Base-by-base conservation (phyloP, 2,797 vertebrate genomes). In the Bradypus variegatus region DNA sequence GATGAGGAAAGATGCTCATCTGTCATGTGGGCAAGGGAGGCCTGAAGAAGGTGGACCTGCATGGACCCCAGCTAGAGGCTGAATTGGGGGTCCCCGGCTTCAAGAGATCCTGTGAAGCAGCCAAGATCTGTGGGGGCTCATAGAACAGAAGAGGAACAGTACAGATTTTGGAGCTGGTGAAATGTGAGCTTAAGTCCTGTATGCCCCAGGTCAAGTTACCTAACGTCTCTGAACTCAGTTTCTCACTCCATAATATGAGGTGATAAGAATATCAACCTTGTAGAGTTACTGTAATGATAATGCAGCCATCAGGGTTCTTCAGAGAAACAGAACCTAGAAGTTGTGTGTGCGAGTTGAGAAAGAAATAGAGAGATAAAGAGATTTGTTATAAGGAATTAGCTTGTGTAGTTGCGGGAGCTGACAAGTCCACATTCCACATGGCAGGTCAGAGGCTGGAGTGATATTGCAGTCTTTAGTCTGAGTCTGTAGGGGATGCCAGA, bases 1-100 rank as follows among this genome's bases (percentile, higher is more conserved):
- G 89, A 95, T 85, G 95, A 50, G 36, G 67, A 95, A 93, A 96
- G 96, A 93, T 93, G 50, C 29, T 97, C 96, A 96, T 97, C 97
- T 97, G 97, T 69, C 12, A 7, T 6, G 97, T 96, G 94, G 96
- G 96, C 31, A 93, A 1, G 0, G 91, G 96, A 92, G 70, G 86
- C 81, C 48, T 41, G 27, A 87, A 84, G 82, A 79, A 83, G 62
- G 75, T 93, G 67, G 70, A 82, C 86, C 86, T 65, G 0, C 0
- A 62, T 58, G 16, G 90, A 50, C 73, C 65, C 29, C 23, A 27
- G 72, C 53, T 27, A 79, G 0, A 0, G 93, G 79, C 80, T 75
- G 7, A 33, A 6, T 3, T 53, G 23, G 93, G 67, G 14, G 31
- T 88, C 6, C 0, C 85, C 0, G 0, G 19, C 15, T 60, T 94